A percentile compares a stretch with the other conserved stretches of the same genome.
phyloP scores from a whole-genome alignment of 2,888 invertebrate species.

The Rhagium mordax region DNA sequence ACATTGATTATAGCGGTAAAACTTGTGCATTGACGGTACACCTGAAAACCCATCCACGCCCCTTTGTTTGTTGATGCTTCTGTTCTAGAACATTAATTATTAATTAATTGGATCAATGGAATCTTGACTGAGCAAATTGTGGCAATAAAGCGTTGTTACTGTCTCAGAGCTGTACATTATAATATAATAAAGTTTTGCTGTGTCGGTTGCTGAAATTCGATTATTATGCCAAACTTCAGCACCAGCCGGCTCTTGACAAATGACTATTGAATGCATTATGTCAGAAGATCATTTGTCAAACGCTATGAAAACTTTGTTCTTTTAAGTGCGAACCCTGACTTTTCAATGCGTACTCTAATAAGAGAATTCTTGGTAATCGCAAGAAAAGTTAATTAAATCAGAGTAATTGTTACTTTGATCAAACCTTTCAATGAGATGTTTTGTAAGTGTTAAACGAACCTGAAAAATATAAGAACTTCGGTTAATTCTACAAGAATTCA shows the following conservation, averaged over 20 bases:
- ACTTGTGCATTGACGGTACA: background rate
- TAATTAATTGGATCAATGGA: background rate
- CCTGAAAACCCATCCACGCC: background rate
- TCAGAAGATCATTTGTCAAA: conserved; percentile 56
- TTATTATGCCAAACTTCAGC: conserved; percentile 52
- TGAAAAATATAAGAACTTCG: conserved; percentile 36
- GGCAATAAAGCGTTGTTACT: conserved; percentile 15
- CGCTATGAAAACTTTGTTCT: conserved; percentile 40
- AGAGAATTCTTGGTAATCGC: conserved; percentile 28
- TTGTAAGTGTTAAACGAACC: conserved; percentile 51
- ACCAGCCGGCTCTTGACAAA: conserved; percentile 56
- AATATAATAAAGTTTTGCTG: conserved; percentile 40
- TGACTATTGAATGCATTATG: conserved; percentile 57
- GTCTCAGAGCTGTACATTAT: conserved; percentile 29
- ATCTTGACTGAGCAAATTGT: conserved; percentile 1
- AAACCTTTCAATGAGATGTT: conserved; percentile 44
- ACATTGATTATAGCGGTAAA: background rate
- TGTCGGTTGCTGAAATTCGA: conserved; percentile 38
- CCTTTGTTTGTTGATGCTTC: background rate
- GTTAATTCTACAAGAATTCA: conserved; percentile 5
- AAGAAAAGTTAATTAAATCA: conserved; percentile 51
- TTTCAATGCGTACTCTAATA: conserved; percentile 34
- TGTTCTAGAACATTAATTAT: background rate
- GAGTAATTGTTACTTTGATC: conserved; percentile 50
- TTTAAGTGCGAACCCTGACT: conserved; percentile 28